Evolutionary conservation across 2,888 invertebrate species (phyloP), one percentile per base, ranked within the genome.

Genomic region (Acronicta psi): DNA sequence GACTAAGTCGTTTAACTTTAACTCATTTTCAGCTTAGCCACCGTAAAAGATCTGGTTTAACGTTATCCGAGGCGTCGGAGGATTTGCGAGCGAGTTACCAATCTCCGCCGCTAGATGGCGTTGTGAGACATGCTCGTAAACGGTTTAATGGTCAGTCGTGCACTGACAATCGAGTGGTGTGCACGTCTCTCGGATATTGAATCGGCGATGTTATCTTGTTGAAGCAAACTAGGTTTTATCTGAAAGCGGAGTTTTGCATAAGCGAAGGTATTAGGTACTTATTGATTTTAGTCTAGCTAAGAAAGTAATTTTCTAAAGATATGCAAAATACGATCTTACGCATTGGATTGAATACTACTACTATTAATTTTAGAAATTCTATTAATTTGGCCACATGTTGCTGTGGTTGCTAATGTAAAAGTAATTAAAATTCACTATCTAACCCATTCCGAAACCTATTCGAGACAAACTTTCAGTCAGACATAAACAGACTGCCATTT

Each of bases 101-200:
- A 90, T 92, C 89, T 90, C 85, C 83, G 85, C 73, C 63, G 67
- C 81, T 87, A 91, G 92, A 90, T 92, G 91, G 89, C 89, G 84
- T 61, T 86, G 81, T 73, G 77, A 61, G 80, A 87, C 84, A 87
- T 57, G 85, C 43, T 88, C 88, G 84, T 93, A 92, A 92, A 91
- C 67, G 34, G 69, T 79, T 91, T 91, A 88, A 92, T 80, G 72
- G 79, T 73, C 78, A 84, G 75, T 85, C 79, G 76, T 77, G 77
- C 63, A 73, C 69, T 58, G 80, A 73, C 82, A 78, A 73, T 72
- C 77, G 55, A 47, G 59, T 62, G 59, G 65, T 61, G 70, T 40
- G 55, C 74, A 84, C 77, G 81, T 77, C 47, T 56, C 44, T 59
- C 59, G 57, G 69, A 74, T 75, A 79, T 78, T 75, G 54, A 40